These are phyloP conservation scores for Pseudochirops cupreus DNA, from an alignment of 2,797 vertebrate genomes.

Conservation along the genomic window DNA sequence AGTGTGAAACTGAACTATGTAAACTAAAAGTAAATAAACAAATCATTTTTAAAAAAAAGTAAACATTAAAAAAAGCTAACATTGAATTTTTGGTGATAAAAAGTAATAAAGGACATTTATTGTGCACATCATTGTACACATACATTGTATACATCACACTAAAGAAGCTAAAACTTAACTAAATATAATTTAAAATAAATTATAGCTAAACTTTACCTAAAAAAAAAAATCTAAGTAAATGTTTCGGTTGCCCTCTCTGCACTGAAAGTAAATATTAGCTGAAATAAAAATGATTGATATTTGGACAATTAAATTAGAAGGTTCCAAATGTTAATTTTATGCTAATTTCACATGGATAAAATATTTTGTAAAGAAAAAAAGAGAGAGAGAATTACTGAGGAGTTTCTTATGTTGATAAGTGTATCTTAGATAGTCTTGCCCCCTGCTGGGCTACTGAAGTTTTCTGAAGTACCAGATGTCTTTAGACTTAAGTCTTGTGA, in stretches of 20 bases:
- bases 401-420: background rate
- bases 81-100: too few relatives aligned
- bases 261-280: background rate
- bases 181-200: too few relatives aligned
- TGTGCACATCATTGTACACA: too few relatives aligned
- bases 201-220: too few relatives aligned
- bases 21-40: too few relatives aligned
- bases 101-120: too few relatives aligned
- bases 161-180: too few relatives aligned
- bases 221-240: background rate
- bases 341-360: background rate
- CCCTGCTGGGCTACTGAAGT: background rate
- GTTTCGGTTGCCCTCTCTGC: background rate
- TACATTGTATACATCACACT: too few relatives aligned
- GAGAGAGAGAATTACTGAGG: background rate
- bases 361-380: background rate
- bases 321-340: background rate
- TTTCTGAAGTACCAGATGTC: background rate
- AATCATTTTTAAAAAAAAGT: too few relatives aligned
- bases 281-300: background rate
- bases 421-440: background rate
- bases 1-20: too few relatives aligned
- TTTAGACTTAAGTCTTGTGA: constrained; percentile 25
- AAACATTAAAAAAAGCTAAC: too few relatives aligned
- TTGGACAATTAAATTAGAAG: background rate